Percentiles rank a stretch among this genome's conserved stretches.
phyloP scores from a whole-genome alignment of 1,140 invertebrate species.

The Idris sp. region DNA sequence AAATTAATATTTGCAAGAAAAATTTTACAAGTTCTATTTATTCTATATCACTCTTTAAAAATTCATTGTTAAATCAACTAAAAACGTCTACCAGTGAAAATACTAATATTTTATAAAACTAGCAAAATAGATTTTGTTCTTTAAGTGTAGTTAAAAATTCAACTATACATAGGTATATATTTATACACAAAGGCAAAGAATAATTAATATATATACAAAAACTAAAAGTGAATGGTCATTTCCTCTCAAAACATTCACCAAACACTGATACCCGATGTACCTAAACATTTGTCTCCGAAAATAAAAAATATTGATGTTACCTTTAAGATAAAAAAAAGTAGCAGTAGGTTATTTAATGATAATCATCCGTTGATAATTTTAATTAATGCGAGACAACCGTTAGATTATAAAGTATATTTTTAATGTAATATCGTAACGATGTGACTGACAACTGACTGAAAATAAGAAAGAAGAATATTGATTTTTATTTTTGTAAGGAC shows the following conservation, averaged over 20 bases:
- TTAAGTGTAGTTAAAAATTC: too few relatives aligned
- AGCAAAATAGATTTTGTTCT: too few relatives aligned
- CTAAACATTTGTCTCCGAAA: slow-evolving; percentile 14
- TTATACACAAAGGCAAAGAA: not conserved
- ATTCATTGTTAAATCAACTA: too few relatives aligned
- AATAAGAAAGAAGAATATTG: slow-evolving; percentile 43
- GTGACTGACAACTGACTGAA: slow-evolving; percentile 56
- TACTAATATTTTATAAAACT: too few relatives aligned
- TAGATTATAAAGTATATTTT: slow-evolving; percentile 50
- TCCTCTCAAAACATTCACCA: slow-evolving; percentile 24
- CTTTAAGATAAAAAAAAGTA: slow-evolving; percentile 24
- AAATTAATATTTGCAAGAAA: too few relatives aligned
- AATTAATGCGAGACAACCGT: slow-evolving; percentile 10
- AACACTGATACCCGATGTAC: slow-evolving; percentile 19
- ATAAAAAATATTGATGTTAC: slow-evolving; percentile 27
- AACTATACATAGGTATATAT: too few relatives aligned
- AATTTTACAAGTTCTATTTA: too few relatives aligned
- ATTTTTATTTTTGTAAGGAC: slow-evolving; percentile 58
- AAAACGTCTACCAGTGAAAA: too few relatives aligned
- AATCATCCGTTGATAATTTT: slow-evolving; percentile 7
- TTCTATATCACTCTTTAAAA: too few relatives aligned
- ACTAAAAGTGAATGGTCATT: slow-evolving; percentile 15
- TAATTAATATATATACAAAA: slow-evolving; percentile 9
- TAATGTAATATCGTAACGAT: slow-evolving; percentile 51
- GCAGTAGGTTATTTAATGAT: slow-evolving; percentile 24